phyloP scores from a whole-genome alignment of 92 coral and sea anemone species.

The Parazoanthus swiftii region DNA sequence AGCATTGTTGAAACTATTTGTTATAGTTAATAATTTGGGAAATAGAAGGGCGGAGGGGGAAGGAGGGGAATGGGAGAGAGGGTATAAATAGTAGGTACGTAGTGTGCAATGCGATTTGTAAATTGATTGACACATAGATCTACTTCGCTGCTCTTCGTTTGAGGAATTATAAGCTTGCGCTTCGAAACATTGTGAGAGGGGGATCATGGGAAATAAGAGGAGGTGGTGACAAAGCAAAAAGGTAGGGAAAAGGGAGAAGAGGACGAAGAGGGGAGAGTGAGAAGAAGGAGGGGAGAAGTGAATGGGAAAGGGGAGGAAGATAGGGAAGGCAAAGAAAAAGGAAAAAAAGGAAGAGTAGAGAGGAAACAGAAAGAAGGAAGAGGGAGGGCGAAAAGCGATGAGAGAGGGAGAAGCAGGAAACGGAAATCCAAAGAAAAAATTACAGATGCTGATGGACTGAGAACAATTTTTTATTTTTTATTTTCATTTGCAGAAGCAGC shows the following conservation, averaged over 20 bases:
- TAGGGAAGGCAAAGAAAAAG: neutral
- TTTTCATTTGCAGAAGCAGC: constrained; percentile 56
- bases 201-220: too few species aligned
- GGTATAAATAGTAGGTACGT: too few species aligned
- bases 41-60: too few species aligned
- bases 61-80: too few species aligned
- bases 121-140: too few species aligned
- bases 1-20: too few species aligned
- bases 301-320: neutral
- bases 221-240: neutral
- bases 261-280: neutral
- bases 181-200: too few species aligned
- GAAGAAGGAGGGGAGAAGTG: neutral
- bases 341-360: neutral
- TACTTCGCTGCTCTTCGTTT: too few species aligned
- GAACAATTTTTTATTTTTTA: neutral
- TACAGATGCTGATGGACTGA: neutral
- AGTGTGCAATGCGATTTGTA: too few species aligned
- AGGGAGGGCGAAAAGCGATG: neutral
- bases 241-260: neutral
- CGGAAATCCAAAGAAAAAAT: too few species aligned
- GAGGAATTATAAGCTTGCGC: too few species aligned
- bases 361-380: neutral
- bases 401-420: neutral
- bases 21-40: too few species aligned